Evolutionary conservation across 2,888 invertebrate species (phyloP), one percentile per base, ranked within the genome.

Genomic region (Chaitophorus viminalis): DNA sequence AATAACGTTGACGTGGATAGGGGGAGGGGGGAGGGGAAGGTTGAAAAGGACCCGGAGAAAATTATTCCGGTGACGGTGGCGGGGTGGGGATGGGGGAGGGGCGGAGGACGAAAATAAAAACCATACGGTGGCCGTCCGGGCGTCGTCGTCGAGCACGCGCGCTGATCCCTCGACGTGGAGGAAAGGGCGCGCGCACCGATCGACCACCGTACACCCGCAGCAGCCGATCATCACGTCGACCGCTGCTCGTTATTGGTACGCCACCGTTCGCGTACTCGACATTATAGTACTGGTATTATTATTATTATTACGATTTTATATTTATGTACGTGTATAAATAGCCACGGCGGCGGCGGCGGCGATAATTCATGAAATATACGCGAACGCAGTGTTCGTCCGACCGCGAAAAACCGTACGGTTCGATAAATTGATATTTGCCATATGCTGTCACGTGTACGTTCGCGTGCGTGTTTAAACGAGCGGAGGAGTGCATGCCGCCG

Each of bases 391-490:
- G 84, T 46, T 85, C 52, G 77, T n/a, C 76, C 74, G 84, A 85
- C 84, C 84, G 84, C 84, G 77, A 85, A 85, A n/a, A 85, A 68
- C 46, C 84, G 60, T 76, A 84, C 84, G 84, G 84, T 85, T 85
- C 84, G 76, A 68, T 77, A 77, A 77, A 85, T 85, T 85, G 84
- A 84, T 84, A 65, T 84, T 65, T 84, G 76, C 84, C 84, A 72
- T 68, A 68, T 74, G 84, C 77, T 25, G 76, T 39, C 11, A 33
- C 17, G n/a, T n/a, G 68, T 68, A 46, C 76, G 76, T 21, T 14
- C 52, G 46, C 52, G 36, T 25, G 76, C 76, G 33, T 29, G 72
- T 18, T 75, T 60, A 74, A 79, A 83, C 83, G 83, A n/a, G 17
- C 82, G 82, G 65, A 70, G 39, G 25, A 36, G 46, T 46, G 46